A percentile compares a stretch with the other conserved stretches of the same genome.
Conservation (phyloP, 2,888 invertebrate genomes). For the Carterocephalus palaemon region DNA sequence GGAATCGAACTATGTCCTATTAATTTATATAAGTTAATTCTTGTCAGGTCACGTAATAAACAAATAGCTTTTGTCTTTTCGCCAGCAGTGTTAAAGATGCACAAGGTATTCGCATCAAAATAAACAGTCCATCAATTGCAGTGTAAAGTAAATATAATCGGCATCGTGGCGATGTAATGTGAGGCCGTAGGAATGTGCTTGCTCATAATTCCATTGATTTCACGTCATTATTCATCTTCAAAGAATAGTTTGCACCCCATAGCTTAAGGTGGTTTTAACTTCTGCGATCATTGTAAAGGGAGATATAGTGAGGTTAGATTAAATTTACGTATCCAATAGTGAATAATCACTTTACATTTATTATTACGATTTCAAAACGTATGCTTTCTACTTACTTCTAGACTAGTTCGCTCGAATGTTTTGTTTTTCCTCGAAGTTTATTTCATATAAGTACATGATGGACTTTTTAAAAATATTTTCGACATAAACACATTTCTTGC, state of each 20-base stretch:
- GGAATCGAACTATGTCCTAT: neutral
- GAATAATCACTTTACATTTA: no score
- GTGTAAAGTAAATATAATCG: constrained; percentile 36
- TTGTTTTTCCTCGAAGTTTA: no score
- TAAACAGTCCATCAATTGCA: constrained; percentile 41
- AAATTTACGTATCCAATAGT: no score
- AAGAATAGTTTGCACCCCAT: constrained; percentile 76
- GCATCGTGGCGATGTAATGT: constrained; percentile 29
- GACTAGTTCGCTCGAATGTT: no score
- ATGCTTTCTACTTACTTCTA: no score
- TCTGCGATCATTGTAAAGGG: constrained; percentile 37
- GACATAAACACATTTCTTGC: no score
- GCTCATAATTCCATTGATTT: constrained; percentile 70
- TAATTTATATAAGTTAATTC: no score
- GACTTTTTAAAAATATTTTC: no score
- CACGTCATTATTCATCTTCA: constrained; percentile 71
- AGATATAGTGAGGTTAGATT: constrained; percentile 28
- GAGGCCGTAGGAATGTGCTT: constrained; percentile 69
- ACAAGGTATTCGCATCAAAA: constrained; percentile 17
- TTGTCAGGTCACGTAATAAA: no score
- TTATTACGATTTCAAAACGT: no score
- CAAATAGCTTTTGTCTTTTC: constrained; percentile 1
- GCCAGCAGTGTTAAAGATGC: neutral
- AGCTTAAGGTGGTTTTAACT: constrained; percentile 58
- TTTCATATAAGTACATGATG: no score